Base-by-base conservation (phyloP, 2,113 vertebrate genomes). In the Notarius quadriscutis region DNA sequence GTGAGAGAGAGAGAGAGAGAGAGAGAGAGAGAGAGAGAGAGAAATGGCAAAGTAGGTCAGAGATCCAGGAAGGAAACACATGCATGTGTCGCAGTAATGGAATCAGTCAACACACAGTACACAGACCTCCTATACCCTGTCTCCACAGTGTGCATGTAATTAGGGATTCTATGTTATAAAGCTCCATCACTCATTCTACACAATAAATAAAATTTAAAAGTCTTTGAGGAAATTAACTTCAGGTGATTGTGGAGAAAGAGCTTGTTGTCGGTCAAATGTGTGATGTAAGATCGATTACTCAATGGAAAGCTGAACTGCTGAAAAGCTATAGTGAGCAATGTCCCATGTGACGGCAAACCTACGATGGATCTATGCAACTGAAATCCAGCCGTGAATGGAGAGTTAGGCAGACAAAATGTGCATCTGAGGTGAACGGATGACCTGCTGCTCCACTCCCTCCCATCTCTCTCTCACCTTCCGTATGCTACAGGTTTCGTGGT, bases 51-150 rank as follows among this genome's bases (percentile, higher is more conserved):
- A 87, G 87, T 92, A 88, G 90, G 91, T 57, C 83, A 87, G 80
- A 69, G 62, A 69, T 81, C 65, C 65, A 72, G 20, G 78, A 34
- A 63, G 50, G 20, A 84, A 75, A 72, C 22, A 71, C 86, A 90
- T 92, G 90, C 85, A 81, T 72, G 82, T 81, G 48, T 75, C 80
- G 91, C 91, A 88, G 92, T 94, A 87, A 93, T 93, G 93, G 88
- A 93, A 90, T 87, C 69, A 86, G 90, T 92, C 93, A 60, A 80
- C 88, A 90, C 84, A 88, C 67, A 87, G 62, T 51, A 87, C 75
- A 84, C 88, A 71, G 84, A 80, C 86, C 74, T 60, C 53, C 60
- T 84, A 78, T 48, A 84, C 80, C 71, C 85, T 78, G 67, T 88
- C 85, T 87, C 85, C 89, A 87, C 89, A 84, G 27, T 84, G 60